phyloP scores from a whole-genome alignment of 2,797 vertebrate species.

The Hypotaenidia philippensis region DNA sequence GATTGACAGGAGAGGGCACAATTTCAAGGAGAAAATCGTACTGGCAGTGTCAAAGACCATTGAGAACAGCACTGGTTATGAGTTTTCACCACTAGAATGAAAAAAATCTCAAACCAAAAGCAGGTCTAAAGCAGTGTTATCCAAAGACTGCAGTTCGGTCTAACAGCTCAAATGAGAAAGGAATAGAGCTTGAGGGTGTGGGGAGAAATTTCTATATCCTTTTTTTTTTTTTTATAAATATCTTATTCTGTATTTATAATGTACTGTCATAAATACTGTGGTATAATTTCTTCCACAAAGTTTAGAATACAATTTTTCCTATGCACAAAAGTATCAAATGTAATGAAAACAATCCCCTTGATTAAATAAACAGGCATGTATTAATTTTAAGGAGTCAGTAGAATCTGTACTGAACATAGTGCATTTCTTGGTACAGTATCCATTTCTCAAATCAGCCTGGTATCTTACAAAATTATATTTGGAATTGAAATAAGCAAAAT shows the following conservation, averaged over 20 bases:
- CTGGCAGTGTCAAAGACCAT: background rate
- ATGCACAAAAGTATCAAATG: background rate
- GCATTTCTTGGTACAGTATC: background rate
- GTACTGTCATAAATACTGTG: background rate
- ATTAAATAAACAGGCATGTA: background rate
- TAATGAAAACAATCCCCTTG: background rate
- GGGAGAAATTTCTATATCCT: background rate
- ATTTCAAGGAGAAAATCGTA: background rate
- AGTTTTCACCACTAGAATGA: background rate
- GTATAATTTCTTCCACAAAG: background rate
- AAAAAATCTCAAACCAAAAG: background rate
- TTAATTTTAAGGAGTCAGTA: background rate
- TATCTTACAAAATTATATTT: background rate
- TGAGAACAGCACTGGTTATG: background rate
- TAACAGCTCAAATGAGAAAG: background rate
- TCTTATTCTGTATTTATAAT: background rate
- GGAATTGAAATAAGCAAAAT: background rate
- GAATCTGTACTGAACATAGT: background rate
- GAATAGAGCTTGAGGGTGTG: background rate
- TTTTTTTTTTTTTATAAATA: background rate
- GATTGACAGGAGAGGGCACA: background rate
- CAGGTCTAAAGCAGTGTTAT: background rate
- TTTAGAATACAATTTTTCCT: background rate
- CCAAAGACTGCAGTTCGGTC: background rate
- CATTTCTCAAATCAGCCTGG: background rate